Conservation (phyloP, 2,888 invertebrate genomes). For the Zele albiditarsus region DNA sequence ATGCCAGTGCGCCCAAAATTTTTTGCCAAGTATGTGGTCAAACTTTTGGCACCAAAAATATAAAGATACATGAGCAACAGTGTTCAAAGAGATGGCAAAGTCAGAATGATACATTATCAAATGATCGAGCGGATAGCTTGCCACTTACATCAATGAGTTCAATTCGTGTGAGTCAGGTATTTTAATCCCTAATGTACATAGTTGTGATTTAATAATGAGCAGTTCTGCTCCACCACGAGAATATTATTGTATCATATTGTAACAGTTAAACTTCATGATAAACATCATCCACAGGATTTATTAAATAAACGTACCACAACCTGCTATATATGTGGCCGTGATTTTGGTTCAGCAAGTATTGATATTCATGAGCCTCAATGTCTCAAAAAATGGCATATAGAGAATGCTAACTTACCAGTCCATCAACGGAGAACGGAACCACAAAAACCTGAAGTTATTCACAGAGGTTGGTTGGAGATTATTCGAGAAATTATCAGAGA, state of each 20-base stretch:
- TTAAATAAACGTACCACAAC: conserved; percentile 64
- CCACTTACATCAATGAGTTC: background rate
- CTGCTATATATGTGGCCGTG: conserved; percentile 81
- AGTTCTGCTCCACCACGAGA: background rate
- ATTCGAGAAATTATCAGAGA: conserved; percentile 3
- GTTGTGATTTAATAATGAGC: background rate
- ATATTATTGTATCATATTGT: conserved; percentile 43
- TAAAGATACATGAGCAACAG: conserved; percentile 80
- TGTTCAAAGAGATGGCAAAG: conserved; percentile 79
- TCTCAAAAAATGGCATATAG: conserved; percentile 78
- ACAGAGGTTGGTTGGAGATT: conserved; percentile 69
- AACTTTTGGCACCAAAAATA: conserved; percentile 78
- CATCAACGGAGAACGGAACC: conserved; percentile 74
- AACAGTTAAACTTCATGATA: background rate
- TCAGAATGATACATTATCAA: conserved; percentile 76
- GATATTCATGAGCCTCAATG: conserved; percentile 82
- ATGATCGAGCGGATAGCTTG: conserved; percentile 67
- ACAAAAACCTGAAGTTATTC: conserved; percentile 75
- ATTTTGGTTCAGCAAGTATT: conserved; percentile 79
- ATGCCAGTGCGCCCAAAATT: conserved; percentile 60
- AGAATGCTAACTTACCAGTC: conserved; percentile 77
- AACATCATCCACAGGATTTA: conserved; percentile 47
- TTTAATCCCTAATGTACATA: background rate
- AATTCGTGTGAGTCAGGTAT: background rate
- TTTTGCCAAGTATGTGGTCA: conserved; percentile 80